Evolutionary conservation across 2,888 invertebrate species (phyloP).

Genomic region (Pasiphila rectangulata): DNA sequence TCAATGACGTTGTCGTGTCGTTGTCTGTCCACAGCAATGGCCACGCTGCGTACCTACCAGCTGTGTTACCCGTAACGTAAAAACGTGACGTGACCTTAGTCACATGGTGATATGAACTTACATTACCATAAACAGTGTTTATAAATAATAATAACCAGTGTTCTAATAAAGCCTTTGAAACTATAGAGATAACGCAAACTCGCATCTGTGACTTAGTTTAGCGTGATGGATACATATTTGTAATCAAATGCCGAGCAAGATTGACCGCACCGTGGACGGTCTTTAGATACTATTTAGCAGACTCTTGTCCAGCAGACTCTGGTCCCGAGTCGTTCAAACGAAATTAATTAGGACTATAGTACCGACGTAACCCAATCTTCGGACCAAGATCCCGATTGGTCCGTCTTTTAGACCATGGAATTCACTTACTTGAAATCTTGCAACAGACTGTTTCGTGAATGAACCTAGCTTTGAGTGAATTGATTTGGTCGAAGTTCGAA

Average conservation of each 20-base stretch:
- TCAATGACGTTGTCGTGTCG: too few species aligned
- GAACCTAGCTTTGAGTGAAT: background rate
- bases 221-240: slow-evolving; percentile 48
- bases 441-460: slow-evolving; percentile 4
- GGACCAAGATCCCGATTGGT: slow-evolving; percentile 28
- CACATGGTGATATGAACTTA: too few species aligned
- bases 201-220: too few species aligned
- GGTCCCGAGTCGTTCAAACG: slow-evolving; percentile 61
- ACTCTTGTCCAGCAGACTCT: slow-evolving; percentile 30
- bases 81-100: too few species aligned
- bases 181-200: too few species aligned
- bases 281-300: slow-evolving; percentile 59
- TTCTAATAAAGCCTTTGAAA: too few species aligned
- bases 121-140: too few species aligned
- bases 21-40: too few species aligned
- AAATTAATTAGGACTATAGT: slow-evolving; percentile 68
- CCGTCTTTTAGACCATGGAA: slow-evolving; percentile 52
- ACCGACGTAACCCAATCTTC: slow-evolving; percentile 69
- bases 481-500: background rate
- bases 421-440: slow-evolving; percentile 22
- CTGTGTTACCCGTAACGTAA: too few species aligned
- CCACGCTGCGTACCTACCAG: too few species aligned
- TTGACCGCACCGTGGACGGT: slow-evolving; percentile 58
- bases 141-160: too few species aligned
- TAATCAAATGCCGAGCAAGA: slow-evolving; percentile 69